Evolutionary conservation across 37 sponge, comb jelly and placozoan genomes (phyloP).

Genomic region (Aphrocallistes beatrix): DNA sequence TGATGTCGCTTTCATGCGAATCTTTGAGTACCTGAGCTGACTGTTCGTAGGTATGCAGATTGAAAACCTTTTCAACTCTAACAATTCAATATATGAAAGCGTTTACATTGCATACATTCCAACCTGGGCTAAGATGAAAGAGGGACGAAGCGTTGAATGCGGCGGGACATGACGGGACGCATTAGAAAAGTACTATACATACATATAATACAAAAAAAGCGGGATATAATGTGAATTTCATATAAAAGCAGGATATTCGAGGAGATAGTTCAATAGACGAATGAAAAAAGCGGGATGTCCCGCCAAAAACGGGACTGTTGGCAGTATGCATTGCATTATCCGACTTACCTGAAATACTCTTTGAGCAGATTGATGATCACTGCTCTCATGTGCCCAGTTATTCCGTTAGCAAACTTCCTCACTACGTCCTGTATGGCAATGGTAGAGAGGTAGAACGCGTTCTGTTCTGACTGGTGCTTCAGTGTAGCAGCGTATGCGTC

Average conservation of each 20-base stretch:
- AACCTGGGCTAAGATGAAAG: no score
- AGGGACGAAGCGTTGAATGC: no score
- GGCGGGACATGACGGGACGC: no score
- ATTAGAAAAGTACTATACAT: no score
- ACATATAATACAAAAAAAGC: no score
- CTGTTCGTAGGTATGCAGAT: slow-evolving; percentile 41
- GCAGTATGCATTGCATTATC: no score
- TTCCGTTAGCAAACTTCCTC: slow-evolving; percentile 46
- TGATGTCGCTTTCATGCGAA: slow-evolving; percentile 44
- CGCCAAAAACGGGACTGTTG: no score
- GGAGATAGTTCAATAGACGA: no score
- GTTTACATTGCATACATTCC: not conserved
- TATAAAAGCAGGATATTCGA: no score
- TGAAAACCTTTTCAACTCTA: slow-evolving; percentile 12
- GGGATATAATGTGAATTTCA: no score
- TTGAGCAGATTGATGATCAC: slow-evolving; percentile 56
- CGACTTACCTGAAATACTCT: slow-evolving; percentile 42
- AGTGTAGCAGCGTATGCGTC: slow-evolving; percentile 51
- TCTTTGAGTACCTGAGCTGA: slow-evolving; percentile 36
- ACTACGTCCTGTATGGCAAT: slow-evolving; percentile 50
- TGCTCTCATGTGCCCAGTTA: slow-evolving; percentile 48
- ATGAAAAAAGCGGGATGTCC: no score
- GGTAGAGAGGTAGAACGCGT: slow-evolving; percentile 68
- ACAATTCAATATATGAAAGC: not conserved
- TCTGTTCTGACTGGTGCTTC: slow-evolving; percentile 40